Evolutionary conservation across 2,797 vertebrate genomes (phyloP).

Genomic region (Notamacropus eugenii): DNA sequence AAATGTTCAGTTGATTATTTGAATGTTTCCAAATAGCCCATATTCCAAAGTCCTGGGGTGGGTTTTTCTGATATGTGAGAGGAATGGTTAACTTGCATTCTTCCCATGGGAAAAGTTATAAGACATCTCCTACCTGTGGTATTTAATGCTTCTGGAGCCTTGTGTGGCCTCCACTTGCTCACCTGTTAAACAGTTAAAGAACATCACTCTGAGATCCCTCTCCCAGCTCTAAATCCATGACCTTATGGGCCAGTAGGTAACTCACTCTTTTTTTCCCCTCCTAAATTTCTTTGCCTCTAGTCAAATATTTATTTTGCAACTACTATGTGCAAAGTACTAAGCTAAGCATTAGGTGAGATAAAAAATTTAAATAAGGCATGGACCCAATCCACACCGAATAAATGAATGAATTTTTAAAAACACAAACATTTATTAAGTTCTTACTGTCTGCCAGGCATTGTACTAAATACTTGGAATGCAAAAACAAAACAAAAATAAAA

Average conservation of each 20-base stretch:
- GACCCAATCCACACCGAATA: not conserved
- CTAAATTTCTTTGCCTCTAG: not conserved
- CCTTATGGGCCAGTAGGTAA: not conserved
- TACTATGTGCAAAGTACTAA: not conserved
- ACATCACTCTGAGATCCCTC: not conserved
- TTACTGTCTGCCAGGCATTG: not conserved
- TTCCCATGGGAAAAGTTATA: not conserved
- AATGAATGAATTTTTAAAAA: not conserved
- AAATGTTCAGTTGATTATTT: not conserved
- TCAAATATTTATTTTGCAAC: not conserved
- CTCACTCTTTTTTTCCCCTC: not conserved
- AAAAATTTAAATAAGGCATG: not conserved
- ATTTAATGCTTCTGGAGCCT: not conserved
- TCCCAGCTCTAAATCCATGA: not conserved
- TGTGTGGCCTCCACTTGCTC: not conserved
- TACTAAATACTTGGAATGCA: not conserved
- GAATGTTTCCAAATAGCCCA: not conserved
- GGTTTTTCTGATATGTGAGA: slow-evolving; percentile 35
- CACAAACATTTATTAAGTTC: not conserved
- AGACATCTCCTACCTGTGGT: not conserved
- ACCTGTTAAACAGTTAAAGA: not conserved
- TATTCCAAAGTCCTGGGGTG: not conserved
- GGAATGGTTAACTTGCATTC: slow-evolving; percentile 40
- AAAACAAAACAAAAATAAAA: not conserved
- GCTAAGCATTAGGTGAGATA: not conserved